Conservation (phyloP, 2,888 invertebrate genomes). For the Pristionchus entomophagus region DNA sequence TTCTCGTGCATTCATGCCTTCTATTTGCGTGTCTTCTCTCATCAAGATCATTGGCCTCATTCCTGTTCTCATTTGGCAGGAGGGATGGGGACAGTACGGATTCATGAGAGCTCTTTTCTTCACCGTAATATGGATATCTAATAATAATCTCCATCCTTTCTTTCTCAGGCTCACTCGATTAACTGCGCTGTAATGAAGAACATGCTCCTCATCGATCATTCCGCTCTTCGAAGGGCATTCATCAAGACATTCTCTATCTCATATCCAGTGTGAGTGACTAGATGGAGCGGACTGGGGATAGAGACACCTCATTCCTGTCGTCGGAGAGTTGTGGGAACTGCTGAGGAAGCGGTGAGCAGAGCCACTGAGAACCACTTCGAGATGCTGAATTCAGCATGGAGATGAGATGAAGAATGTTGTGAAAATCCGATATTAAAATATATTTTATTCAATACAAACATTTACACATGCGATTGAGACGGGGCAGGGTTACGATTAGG, state of each 20-base stretch:
- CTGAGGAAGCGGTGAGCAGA: not conserved
- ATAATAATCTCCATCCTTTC: too few species aligned
- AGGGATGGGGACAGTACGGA: constrained; percentile 17
- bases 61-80: not conserved
- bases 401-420: not conserved
- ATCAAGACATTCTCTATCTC: not conserved
- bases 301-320: not conserved
- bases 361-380: not conserved
- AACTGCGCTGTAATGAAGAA: constrained; percentile 16
- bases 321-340: not conserved
- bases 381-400: not conserved
- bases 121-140: too few species aligned
- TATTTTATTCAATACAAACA: too few species aligned
- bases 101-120: constrained; percentile 11
- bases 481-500: too few species aligned
- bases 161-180: not conserved
- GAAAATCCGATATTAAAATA: too few species aligned
- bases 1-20: constrained; percentile 4
- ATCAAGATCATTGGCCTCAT: constrained; percentile 13
- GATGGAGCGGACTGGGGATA: too few species aligned
- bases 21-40: not conserved
- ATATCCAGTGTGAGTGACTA: not conserved
- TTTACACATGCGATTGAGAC: too few species aligned
- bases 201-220: not conserved
- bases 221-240: not conserved